A percentile compares a stretch with the other conserved stretches of the same genome.
phyloP scores from a whole-genome alignment of 2,888 invertebrate genomes.

The Eulithis prunata region DNA sequence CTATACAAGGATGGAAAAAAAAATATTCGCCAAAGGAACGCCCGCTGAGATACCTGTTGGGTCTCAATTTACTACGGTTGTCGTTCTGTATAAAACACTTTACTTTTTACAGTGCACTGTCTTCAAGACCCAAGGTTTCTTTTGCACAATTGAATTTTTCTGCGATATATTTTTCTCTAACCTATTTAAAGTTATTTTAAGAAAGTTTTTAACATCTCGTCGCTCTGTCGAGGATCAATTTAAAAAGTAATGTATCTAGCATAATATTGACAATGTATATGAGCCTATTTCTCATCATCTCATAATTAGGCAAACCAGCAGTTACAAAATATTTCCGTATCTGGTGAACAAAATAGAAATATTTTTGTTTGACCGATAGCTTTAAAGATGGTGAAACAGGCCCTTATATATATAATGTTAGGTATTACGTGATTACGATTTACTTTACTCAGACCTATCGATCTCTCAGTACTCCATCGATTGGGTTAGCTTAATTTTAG shows the following conservation, averaged over 20 bases:
- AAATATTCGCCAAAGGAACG: slow-evolving; percentile 3
- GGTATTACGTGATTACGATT: neutral
- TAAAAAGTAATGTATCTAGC: neutral
- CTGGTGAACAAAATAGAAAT: too few species aligned
- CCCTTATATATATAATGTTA: too few species aligned
- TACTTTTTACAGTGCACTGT: slow-evolving; percentile 24
- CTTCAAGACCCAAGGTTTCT: slow-evolving; percentile 21
- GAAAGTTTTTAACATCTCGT: too few species aligned
- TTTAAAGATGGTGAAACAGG: too few species aligned
- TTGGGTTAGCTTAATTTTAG: too few species aligned
- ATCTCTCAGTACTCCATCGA: too few species aligned
- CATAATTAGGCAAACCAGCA: too few species aligned
- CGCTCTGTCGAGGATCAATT: neutral
- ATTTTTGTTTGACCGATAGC: too few species aligned
- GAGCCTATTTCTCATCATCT: too few species aligned
- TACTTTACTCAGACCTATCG: too few species aligned
- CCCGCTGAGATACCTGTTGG: slow-evolving; percentile 33
- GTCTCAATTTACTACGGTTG: slow-evolving; percentile 34
- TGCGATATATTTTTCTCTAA: neutral
- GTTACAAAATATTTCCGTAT: too few species aligned
- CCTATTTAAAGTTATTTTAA: neutral
- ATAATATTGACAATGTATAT: too few species aligned
- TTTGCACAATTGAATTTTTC: neutral
- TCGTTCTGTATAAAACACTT: slow-evolving; percentile 32
- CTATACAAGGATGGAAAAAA: slow-evolving; percentile 16